phyloP scores from a whole-genome alignment of 2,797 vertebrate genomes.

The Heteromormyrus szaboi region DNA sequence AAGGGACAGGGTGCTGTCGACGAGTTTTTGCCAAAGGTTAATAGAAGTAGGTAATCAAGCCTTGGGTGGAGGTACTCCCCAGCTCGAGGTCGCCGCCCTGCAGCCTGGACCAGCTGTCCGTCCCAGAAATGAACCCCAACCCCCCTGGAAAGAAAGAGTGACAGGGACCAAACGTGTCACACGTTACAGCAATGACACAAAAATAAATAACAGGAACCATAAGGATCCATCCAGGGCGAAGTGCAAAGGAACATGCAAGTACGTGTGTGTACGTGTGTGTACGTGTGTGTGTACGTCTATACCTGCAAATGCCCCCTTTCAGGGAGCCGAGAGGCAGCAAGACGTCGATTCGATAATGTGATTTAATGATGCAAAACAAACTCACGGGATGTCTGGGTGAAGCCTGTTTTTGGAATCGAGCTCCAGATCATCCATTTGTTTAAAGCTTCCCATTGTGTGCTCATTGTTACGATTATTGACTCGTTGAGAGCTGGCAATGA shows the following conservation, averaged over 20 bases:
- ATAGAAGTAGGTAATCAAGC: slow-evolving; percentile 53
- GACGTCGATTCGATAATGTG: not conserved
- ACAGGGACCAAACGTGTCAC: not conserved
- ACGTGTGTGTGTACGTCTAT: not conserved
- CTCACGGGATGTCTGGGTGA: not conserved
- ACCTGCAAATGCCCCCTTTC: not conserved
- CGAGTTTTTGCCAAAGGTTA: slow-evolving; percentile 60
- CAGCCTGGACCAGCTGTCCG: slow-evolving; percentile 25
- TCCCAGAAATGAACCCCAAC: not conserved
- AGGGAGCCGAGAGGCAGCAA: not conserved
- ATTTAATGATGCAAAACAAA: not conserved
- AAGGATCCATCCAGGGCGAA: not conserved
- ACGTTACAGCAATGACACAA: not conserved
- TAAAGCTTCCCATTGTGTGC: not conserved
- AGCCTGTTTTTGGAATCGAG: slow-evolving; percentile 1
- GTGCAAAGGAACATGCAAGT: not conserved
- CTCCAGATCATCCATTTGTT: not conserved
- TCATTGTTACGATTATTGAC: not conserved
- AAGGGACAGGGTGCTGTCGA: slow-evolving; percentile 38
- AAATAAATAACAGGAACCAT: not conserved
- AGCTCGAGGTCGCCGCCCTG: slow-evolving; percentile 31
- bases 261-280: not conserved
- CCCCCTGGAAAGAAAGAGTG: not conserved
- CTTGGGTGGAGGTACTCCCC: slow-evolving; percentile 38
- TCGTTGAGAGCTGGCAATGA: not conserved